A percentile compares a stretch with the other conserved stretches of the same genome.
Evolutionary conservation across 2,113 vertebrate species (phyloP).

Genomic region (Meles meles): DNA sequence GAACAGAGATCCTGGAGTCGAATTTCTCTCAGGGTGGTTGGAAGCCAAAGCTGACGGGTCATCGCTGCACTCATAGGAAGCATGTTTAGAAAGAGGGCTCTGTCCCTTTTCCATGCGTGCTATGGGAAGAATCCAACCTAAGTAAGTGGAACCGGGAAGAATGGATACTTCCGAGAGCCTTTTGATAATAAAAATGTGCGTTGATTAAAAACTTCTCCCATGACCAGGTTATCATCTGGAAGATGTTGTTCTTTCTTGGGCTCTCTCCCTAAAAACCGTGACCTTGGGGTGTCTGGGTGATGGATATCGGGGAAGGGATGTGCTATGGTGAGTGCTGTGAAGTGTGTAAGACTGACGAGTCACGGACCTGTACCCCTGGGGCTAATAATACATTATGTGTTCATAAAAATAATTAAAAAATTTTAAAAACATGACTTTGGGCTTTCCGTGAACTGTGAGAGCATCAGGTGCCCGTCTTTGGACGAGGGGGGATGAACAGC

Average conservation of each 20-base stretch:
- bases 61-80: not conserved
- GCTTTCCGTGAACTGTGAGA: accelerated
- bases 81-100: too few species aligned
- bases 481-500: not conserved
- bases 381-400: too few species aligned
- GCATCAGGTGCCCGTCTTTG: accelerated
- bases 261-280: not conserved
- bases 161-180: not conserved
- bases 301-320: too few species aligned
- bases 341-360: too few species aligned
- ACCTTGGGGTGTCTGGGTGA: not conserved
- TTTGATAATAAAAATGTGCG: not conserved
- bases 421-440: not conserved
- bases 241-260: not conserved
- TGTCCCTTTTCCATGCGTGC: too few species aligned
- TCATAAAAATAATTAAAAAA: too few species aligned
- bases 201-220: not conserved
- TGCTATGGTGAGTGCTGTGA: too few species aligned
- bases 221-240: not conserved
- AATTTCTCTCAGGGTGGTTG: not conserved
- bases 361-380: too few species aligned
- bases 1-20: not conserved
- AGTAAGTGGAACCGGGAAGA: not conserved
- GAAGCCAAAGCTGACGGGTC: not conserved
- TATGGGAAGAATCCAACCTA: not conserved